A percentile compares a stretch with the other conserved stretches of the same genome.
Evolutionary conservation across 2,888 invertebrate genomes (phyloP).

Genomic region (Cantharis rustica): DNA sequence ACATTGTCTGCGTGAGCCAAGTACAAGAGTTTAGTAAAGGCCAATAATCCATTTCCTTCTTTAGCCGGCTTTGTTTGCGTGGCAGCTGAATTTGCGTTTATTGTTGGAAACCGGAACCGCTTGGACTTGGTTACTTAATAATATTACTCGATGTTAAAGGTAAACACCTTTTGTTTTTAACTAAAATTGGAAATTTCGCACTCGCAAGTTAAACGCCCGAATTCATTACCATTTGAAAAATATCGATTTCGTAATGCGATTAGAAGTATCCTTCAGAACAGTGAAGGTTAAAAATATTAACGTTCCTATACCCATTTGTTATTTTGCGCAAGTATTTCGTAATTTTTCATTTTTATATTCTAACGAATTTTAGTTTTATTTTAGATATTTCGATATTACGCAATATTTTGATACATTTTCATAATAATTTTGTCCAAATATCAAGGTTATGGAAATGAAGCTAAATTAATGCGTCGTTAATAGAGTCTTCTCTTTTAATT

Average conservation of each 20-base stretch:
- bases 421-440: not conserved
- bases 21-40: slow-evolving; percentile 4
- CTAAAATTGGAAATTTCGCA: not conserved
- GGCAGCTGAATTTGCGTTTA: slow-evolving; percentile 21
- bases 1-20: slow-evolving; percentile 24
- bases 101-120: slow-evolving; percentile 8
- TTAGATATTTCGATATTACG: not conserved
- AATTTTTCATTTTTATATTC: slow-evolving; percentile 4
- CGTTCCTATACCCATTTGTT: not conserved
- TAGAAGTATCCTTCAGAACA: slow-evolving; percentile 3
- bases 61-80: slow-evolving; percentile 19
- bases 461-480: not conserved
- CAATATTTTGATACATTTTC: not conserved
- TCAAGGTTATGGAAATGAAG: not conserved
- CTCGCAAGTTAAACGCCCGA: not conserved
- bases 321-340: slow-evolving; percentile 11
- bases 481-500: not conserved
- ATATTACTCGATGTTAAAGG: not conserved
- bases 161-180: not conserved
- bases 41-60: slow-evolving; percentile 21
- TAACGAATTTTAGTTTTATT: not conserved
- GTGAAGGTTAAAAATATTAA: slow-evolving; percentile 15
- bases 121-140: not conserved
- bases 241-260: slow-evolving; percentile 4
- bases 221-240: not conserved